A percentile compares a stretch with the other conserved stretches of the same genome.
Conservation (phyloP, 2,113 vertebrate genomes). For the Engystomops pustulosus region DNA sequence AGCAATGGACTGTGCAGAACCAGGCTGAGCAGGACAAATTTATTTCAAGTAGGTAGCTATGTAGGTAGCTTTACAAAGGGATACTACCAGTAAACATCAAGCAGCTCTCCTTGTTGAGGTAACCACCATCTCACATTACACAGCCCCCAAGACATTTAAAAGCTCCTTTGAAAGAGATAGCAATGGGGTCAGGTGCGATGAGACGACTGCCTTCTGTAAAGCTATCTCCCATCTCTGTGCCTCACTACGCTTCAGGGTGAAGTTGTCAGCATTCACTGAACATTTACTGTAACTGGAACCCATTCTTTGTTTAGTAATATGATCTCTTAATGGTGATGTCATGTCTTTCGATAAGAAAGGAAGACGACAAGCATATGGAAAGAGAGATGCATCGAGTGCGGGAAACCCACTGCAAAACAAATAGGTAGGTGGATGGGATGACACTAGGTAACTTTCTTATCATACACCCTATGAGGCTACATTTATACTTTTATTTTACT, state of each 20-base stretch:
- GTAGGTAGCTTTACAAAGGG: slow-evolving; percentile 6
- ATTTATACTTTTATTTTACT: neutral
- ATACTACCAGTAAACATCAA: neutral
- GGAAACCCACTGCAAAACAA: neutral
- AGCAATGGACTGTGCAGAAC: neutral
- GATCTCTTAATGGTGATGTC: slow-evolving; percentile 65
- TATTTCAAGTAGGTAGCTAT: neutral
- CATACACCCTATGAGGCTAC: neutral
- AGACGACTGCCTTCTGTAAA: slow-evolving; percentile 23
- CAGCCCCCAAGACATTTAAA: slow-evolving; percentile 51
- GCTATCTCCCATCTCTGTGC: slow-evolving; percentile 21
- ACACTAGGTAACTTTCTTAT: slow-evolving; percentile 22
- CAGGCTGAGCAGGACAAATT: neutral
- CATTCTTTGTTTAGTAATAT: neutral
- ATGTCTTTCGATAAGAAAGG: slow-evolving; percentile 49
- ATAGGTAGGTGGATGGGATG: slow-evolving; percentile 3
- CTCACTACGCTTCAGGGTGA: slow-evolving; percentile 54
- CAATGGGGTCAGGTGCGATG: slow-evolving; percentile 46
- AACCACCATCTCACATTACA: slow-evolving; percentile 23
- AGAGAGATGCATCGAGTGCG: slow-evolving; percentile 16
- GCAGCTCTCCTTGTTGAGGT: neutral
- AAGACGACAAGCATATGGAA: slow-evolving; percentile 35
- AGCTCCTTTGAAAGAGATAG: slow-evolving; percentile 59
- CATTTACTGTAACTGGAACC: slow-evolving; percentile 31
- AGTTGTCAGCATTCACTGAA: slow-evolving; percentile 59